Evolutionary conservation across 1,140 invertebrate species (phyloP).

Genomic region (Saxidomus purpurata): DNA sequence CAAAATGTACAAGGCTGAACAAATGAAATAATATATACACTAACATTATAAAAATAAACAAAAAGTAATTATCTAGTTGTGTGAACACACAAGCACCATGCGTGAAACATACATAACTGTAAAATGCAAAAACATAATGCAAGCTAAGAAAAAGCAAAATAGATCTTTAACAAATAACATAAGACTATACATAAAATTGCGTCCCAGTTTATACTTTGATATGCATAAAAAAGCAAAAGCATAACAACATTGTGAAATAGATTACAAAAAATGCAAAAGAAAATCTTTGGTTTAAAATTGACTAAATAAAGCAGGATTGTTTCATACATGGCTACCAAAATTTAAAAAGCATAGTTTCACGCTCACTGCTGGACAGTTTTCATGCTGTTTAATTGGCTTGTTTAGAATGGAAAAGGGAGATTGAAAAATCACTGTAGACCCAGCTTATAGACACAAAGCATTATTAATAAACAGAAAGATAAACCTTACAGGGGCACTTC

Average conservation of each 20-base stretch:
- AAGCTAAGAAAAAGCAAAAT: not conserved
- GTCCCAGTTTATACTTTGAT: constrained; percentile 30
- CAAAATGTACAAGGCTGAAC: not conserved
- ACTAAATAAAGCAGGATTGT: not conserved
- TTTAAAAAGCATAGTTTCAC: no score
- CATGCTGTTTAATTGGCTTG: no score
- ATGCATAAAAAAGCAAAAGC: constrained; percentile 25
- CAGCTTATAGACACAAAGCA: no score
- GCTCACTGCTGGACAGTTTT: no score
- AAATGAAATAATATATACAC: not conserved
- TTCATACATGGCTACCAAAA: no score
- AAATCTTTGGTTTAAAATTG: constrained; percentile 26
- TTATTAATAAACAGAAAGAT: no score
- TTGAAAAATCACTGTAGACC: no score
- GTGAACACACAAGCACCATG: constrained; percentile 28
- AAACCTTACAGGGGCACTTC: no score
- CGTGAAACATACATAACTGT: constrained; percentile 12
- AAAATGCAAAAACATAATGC: not conserved
- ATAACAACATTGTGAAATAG: not conserved
- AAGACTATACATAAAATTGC: constrained; percentile 14
- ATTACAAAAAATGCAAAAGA: not conserved
- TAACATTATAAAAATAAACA: not conserved
- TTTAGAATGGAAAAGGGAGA: no score
- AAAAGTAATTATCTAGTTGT: not conserved
- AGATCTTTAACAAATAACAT: not conserved